Evolutionary conservation across 2,888 invertebrate species (phyloP).

Genomic region (Brachyptera risi): DNA sequence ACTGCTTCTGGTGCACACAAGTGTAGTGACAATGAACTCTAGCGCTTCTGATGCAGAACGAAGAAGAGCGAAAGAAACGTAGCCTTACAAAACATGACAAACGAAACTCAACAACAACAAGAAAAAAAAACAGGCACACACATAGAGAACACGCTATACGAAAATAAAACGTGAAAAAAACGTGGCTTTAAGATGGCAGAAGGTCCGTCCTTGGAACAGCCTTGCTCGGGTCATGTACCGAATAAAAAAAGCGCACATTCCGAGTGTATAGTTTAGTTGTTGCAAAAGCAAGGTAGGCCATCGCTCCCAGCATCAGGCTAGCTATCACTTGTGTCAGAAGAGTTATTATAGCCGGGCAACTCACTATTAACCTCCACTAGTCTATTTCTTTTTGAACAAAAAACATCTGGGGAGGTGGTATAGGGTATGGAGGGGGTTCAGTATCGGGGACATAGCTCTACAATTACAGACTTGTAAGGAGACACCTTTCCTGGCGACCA

Average conservation of each 20-base stretch:
- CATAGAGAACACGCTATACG: conserved; percentile 9
- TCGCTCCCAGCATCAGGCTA: conserved; percentile 22
- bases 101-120: conserved; percentile 1
- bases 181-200: conserved; percentile 10
- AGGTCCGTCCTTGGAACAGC: conserved; percentile 49
- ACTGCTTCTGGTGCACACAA: not conserved
- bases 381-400: too few species aligned
- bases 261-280: not conserved
- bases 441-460: too few species aligned
- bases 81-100: conserved; percentile 23
- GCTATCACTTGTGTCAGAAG: too few species aligned
- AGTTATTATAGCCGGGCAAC: not conserved
- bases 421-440: too few species aligned
- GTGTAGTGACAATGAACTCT: conserved; percentile 21
- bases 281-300: conserved; percentile 23
- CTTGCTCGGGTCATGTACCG: conserved; percentile 42
- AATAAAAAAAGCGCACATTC: conserved; percentile 10
- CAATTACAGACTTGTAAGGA: too few species aligned
- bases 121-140: conserved; percentile 34
- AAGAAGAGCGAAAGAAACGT: conserved; percentile 13
- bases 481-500: too few species aligned
- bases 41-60: conserved; percentile 21
- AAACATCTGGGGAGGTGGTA: too few species aligned
- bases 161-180: conserved; percentile 17
- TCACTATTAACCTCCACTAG: too few species aligned